Base-by-base conservation (phyloP, 1,140 invertebrate species). In the Hydropsyche tenuis region DNA sequence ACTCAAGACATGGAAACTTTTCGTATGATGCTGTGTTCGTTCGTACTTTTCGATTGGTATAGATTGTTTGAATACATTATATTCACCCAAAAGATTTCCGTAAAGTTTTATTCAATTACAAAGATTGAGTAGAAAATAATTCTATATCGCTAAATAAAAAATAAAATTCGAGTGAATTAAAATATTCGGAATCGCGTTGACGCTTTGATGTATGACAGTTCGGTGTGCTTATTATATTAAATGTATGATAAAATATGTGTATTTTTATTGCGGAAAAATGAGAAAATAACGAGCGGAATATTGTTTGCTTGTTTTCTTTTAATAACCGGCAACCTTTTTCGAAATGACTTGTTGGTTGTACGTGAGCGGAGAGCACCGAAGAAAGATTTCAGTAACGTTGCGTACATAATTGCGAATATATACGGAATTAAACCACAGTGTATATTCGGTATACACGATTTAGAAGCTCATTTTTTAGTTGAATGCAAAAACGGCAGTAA, bases 231-330 rank as follows among this genome's bases (percentile, higher is more conserved):
- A 53, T 53, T 53, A 53, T 53, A 16, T 18, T 20, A 18, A 20
- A 20, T 7, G 48, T 53, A 53, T 18, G 20, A 18, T 53, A 16
- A 18, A 53, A 53, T 53, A 20, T 53, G 16, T 53, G 20, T 53
- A 53, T 53, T 53, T 53, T 53, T 53, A 48, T 48, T 18, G n/a
- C 16, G 48, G 48, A 16, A 53, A 46, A 53, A 53, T 53, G 48
- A 53, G 48, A 53, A 53, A 53, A 53, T 53, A 53, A 53, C 16
- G 16, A 53, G 48, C 48, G 7, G 6, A 53, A 53, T 48, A 53
- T 18, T 53, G 20, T 53, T 53, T 53, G 9, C 48, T 53, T 53
- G 48, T 53, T 9, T 53, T 53, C 48, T 53, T 53, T 18, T 53
- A 53, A 53, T 53, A 18, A 18, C 9, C 16, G n/a, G 48, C 16